These are phyloP conservation scores for Heliconius charithonia DNA, from an alignment of 2,888 invertebrate genomes.

Conservation along the genomic window DNA sequence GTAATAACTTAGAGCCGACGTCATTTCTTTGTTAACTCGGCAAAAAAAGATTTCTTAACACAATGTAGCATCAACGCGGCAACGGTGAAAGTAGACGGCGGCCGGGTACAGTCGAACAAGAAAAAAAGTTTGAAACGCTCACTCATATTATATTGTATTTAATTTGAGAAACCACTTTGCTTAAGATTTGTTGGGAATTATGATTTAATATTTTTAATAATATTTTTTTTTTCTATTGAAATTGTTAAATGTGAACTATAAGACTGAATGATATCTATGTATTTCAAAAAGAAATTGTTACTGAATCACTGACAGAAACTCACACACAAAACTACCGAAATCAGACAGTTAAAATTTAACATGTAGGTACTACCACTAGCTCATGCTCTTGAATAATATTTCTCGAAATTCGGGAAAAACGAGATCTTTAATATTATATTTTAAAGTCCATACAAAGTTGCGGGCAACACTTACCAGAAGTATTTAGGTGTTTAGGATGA, in stretches of 20 bases:
- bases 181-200: neutral
- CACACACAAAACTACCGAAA: no score
- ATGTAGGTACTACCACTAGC: no score
- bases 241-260: neutral
- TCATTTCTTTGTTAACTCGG: slow-evolving; percentile 45
- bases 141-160: slow-evolving; percentile 17
- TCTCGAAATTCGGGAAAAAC: no score
- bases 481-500: no score
- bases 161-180: slow-evolving; percentile 31
- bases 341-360: no score
- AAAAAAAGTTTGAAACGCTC: slow-evolving; percentile 40
- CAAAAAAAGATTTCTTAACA: slow-evolving; percentile 39
- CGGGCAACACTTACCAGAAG: no score
- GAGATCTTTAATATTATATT: no score
- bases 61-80: slow-evolving; percentile 35
- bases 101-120: slow-evolving; percentile 38
- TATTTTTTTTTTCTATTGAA: neutral
- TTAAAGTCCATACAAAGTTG: no score
- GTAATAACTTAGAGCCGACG: slow-evolving; percentile 47
- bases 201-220: neutral
- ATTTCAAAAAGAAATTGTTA: no score
- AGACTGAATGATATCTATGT: no score
- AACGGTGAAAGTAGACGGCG: slow-evolving; percentile 41
- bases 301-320: no score
- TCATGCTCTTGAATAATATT: no score